A percentile compares a stretch with the other conserved stretches of the same genome.
phyloP scores from a whole-genome alignment of 2,113 vertebrate species.

The Hydrolagus affinis region DNA sequence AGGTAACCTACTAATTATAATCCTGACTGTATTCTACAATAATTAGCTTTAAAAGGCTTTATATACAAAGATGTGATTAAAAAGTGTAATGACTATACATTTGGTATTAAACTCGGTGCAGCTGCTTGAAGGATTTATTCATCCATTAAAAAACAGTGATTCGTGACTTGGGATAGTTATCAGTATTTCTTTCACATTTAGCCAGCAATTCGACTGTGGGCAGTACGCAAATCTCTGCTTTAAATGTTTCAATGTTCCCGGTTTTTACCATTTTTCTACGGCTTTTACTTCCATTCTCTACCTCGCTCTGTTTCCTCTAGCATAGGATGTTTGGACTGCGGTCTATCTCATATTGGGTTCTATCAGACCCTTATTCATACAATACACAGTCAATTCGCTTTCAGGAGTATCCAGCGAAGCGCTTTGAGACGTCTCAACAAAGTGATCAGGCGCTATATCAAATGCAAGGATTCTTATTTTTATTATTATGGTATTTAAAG shows the following conservation, averaged over 20 bases:
- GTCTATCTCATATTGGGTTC: background rate
- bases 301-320: background rate
- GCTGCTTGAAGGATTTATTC: background rate
- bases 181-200: background rate
- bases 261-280: background rate
- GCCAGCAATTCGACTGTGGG: background rate
- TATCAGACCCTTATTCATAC: no score
- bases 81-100: background rate
- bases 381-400: no score
- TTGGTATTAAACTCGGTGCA: background rate
- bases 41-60: conserved; percentile 19
- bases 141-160: background rate
- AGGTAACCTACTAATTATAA: background rate
- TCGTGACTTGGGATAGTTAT: background rate
- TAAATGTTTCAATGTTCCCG: background rate
- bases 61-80: conserved; percentile 14
- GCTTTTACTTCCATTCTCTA: background rate
- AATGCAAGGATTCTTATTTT: no score
- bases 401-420: no score
- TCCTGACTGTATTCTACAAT: background rate
- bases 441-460: no score
- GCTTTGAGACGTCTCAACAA: no score
- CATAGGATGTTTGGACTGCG: background rate
- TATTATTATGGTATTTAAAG: no score
- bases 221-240: background rate